A percentile compares a stretch with the other conserved stretches of the same genome.
These are phyloP conservation scores for Gallinago media DNA, from an alignment of 2,113 vertebrate genomes.

Conservation along the genomic window DNA sequence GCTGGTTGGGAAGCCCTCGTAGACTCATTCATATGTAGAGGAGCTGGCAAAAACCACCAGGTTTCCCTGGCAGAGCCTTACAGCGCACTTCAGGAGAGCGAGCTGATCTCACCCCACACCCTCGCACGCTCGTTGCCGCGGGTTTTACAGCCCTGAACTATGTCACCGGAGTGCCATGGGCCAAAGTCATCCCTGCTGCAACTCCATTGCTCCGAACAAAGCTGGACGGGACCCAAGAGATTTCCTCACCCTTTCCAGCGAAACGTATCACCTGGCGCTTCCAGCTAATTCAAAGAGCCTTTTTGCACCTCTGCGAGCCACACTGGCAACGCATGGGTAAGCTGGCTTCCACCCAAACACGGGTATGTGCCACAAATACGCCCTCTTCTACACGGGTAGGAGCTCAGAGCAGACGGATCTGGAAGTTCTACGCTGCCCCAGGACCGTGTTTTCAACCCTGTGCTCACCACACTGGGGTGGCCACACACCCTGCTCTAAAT, in stretches of 20 bases:
- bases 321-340: background rate
- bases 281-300: background rate
- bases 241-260: background rate
- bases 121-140: background rate
- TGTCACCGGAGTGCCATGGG: background rate
- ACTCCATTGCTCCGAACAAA: background rate
- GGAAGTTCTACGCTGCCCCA: background rate
- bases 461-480: background rate
- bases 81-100: background rate
- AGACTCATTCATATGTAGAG: slow-evolving; percentile 37
- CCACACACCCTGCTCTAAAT: background rate
- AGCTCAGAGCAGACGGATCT: background rate
- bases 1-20: background rate
- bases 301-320: slow-evolving; percentile 4
- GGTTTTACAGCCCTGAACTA: slow-evolving; percentile 11
- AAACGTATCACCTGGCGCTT: background rate
- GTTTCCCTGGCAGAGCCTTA: slow-evolving; percentile 21
- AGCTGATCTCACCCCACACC: slow-evolving; percentile 2
- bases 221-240: background rate
- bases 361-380: background rate
- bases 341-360: background rate
- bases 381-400: background rate
- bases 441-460: background rate
- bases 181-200: slow-evolving; percentile 26
- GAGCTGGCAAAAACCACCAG: slow-evolving; percentile 42